Evolutionary conservation across 2,888 invertebrate species (phyloP), one percentile per base, ranked within the genome.

Genomic region (Galeopsomyia nigrocyanea): DNA sequence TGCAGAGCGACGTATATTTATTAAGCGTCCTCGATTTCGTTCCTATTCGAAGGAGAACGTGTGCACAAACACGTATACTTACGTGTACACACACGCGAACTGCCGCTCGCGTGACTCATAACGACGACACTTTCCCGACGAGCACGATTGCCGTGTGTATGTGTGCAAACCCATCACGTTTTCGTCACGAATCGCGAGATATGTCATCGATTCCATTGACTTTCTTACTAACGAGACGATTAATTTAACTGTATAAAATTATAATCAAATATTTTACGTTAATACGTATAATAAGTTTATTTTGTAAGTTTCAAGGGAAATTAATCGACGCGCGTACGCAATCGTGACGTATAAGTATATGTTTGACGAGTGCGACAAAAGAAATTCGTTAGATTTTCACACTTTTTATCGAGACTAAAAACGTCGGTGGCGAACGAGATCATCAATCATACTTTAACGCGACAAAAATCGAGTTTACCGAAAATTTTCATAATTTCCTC

Each of bases 11-110:
- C 21, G 21, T 21, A 65, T 61, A 56, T 66, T 60, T 63, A 71
- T 71, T 71, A 67, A 60, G 47, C 46, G 66, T 56, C 66, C 66
- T 75, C 57, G 71, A 71, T 68, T 68, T 72, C 63, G 61, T 66
- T 71, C 64, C 58, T 68, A 68, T 71, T 74, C 65, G 50, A 19
- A 19, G 17, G 19, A 65, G 19, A 53, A 60, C 26, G 51, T 56
- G 5, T 19, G 9, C 17, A 7, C 19, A 17, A 19, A 53, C 53
- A 19, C 53, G 53, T 53, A 53, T n/a, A n/a, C n/a, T n/a, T n/a
- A n/a, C 7, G 17, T 51, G 13, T 51, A 13, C 13, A 57, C 16
- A 10, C 16, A 26, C 19, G 47, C 46, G 31, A 60, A 3, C 19
- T 10, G 53, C 19, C 10, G 53, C 46, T 61, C 60, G 73, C 50